Conservation (phyloP, 2,888 invertebrate species). For the Coleophora deauratella region DNA sequence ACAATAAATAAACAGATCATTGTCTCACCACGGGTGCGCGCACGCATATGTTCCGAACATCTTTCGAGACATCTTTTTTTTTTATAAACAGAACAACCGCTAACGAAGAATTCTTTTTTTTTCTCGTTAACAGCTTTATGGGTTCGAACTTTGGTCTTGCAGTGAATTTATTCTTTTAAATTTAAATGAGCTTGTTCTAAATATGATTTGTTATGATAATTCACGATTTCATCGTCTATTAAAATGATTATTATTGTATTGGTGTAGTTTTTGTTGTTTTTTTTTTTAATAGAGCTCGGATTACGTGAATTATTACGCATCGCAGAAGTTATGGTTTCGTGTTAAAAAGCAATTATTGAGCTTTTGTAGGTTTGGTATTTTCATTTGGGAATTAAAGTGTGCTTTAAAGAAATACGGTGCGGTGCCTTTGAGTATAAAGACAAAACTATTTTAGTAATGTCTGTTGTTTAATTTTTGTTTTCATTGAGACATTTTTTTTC, state of each 20-base stretch:
- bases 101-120: conserved; percentile 8
- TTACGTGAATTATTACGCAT: too few species aligned
- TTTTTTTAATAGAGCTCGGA: too few species aligned
- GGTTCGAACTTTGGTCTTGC: not conserved
- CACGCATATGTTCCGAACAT: conserved; percentile 30
- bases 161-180: conserved; percentile 8
- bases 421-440: too few species aligned
- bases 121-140: not conserved
- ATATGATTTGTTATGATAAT: conserved; percentile 4
- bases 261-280: conserved; percentile 1
- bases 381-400: too few species aligned
- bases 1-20: conserved; percentile 43
- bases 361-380: not conserved
- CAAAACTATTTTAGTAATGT: too few species aligned
- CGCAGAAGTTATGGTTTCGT: too few species aligned
- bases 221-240: too few species aligned
- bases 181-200: conserved; percentile 8
- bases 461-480: too few species aligned
- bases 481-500: too few species aligned
- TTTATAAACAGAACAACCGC: conserved; percentile 3
- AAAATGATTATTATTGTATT: too few species aligned
- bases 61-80: conserved; percentile 13
- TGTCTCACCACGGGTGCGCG: conserved; percentile 24
- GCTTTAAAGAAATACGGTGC: too few species aligned
- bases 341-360: not conserved